Percentiles rank a stretch among this genome's conserved stretches.
phyloP scores from a whole-genome alignment of 2,888 invertebrate species.

The Pristionchus japonicus region DNA sequence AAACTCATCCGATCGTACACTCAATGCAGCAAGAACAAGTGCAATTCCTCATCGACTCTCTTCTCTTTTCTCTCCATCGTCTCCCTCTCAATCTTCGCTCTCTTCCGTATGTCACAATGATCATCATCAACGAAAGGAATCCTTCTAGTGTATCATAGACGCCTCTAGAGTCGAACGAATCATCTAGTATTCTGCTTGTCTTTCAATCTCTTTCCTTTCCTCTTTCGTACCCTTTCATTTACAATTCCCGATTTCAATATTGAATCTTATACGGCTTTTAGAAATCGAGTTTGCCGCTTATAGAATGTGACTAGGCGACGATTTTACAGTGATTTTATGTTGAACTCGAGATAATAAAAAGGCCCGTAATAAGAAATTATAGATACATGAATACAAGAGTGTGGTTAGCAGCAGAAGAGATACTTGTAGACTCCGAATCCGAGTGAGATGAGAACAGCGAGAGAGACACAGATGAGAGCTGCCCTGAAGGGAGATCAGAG shows the following conservation, averaged over 20 bases:
- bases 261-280: slow-evolving; percentile 10
- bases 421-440: slow-evolving; percentile 59
- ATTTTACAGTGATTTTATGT: background rate
- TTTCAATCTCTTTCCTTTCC: background rate
- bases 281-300: slow-evolving; percentile 5
- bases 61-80: background rate
- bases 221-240: background rate
- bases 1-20: background rate
- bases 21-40: background rate
- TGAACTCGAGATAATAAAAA: slow-evolving; percentile 26
- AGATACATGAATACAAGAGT: background rate
- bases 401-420: slow-evolving; percentile 52
- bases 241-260: background rate
- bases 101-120: background rate
- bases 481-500: slow-evolving; percentile 54
- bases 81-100: background rate
- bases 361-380: slow-evolving; percentile 21
- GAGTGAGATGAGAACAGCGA: slow-evolving; percentile 58
- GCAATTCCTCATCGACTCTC: background rate
- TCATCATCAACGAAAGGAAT: background rate
- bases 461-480: slow-evolving; percentile 58
- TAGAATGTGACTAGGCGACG: slow-evolving; percentile 2
- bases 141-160: slow-evolving; percentile 13
- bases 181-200: background rate
- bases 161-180: background rate